Base-by-base conservation (phyloP, 37 sponge, comb jelly and placozoan species). In the Tethya wilhelma region DNA sequence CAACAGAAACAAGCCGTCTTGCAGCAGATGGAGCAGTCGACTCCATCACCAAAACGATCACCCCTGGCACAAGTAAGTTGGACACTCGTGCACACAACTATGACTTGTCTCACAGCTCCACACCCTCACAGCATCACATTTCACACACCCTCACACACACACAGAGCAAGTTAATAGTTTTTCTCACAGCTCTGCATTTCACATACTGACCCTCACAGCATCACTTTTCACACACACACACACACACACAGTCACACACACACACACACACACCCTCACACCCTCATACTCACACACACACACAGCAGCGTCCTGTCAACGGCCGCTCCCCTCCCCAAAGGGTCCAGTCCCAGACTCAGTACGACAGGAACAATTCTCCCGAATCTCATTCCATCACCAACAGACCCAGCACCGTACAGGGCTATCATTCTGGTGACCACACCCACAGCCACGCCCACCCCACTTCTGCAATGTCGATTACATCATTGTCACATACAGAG, bases 311-410 rank as follows among this genome's bases (percentile, higher is more conserved):
- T n/a, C n/a, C n/a, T n/a, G n/a, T n/a, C n/a, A n/a, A n/a, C n/a
- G n/a, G n/a, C n/a, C n/a, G n/a, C n/a, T n/a, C 40, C 41, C 58
- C 75, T 12, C 75, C 75, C 87, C 93, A 65, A 87, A 89, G 34
- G 81, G 81, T 78, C 38, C 79, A 78, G 20, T 78, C 79, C 34
- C 79, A 78, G 38, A 65, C 46, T 12, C 23, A 63, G 46, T 78
- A 32, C 23, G 79, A 78, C 55, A 44, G 67, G 12, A 23, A 32
- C 5, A 45, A 66, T 11, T 32, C 4, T 7, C 58, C 32, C 0
- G 1, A 69, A 1, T 30, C 34, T 12, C 9, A n/a, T n/a, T n/a
- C n/a, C n/a, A n/a, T 44, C 31, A 30, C 32, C 33, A 41, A 43
- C 1, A 23, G 79, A 4, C 79, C 79, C 0, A 78, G 79, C 67